A percentile compares a stretch with the other conserved stretches of the same genome.
Conservation (phyloP, 1,140 invertebrate species). For the Berghia stephanieae region DNA sequence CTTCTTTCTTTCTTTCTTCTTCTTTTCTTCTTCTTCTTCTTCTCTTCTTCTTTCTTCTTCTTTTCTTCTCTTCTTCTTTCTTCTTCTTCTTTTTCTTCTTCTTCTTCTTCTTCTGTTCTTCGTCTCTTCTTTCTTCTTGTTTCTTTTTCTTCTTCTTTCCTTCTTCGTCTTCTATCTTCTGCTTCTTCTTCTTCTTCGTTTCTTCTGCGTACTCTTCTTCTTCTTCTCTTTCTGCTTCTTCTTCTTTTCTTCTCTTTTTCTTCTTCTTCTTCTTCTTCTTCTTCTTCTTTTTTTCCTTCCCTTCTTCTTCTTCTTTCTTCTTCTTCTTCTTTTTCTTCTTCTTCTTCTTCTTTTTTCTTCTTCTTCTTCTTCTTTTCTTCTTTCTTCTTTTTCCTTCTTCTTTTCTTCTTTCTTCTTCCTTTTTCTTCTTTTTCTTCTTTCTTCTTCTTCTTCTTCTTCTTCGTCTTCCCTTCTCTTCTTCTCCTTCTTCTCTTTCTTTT, state of each 20-base stretch:
- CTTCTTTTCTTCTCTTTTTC: not conserved
- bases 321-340: constrained; percentile 18
- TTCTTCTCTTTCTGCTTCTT: not conserved
- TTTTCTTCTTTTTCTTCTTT: constrained; percentile 11
- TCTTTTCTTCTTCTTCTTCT: not conserved
- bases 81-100: not conserved
- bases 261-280: not conserved
- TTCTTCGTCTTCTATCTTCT: not conserved
- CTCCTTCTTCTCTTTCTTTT: not conserved
- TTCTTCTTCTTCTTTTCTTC: not conserved
- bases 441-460: constrained; percentile 23
- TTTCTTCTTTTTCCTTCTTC: not conserved
- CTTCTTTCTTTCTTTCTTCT: not conserved
- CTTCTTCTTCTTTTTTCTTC: constrained; percentile 6
- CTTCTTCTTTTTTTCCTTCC: not conserved
- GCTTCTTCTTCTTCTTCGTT: not conserved
- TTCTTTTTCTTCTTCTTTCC: not conserved
- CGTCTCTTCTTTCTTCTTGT: not conserved
- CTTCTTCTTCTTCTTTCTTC: not conserved
- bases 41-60: not conserved
- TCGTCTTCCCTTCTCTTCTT: not conserved
- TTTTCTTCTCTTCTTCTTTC: not conserved
- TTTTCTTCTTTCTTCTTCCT: not conserved
- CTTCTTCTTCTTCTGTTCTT: not conserved
- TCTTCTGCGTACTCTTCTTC: not conserved